Evolutionary conservation across 92 coral and sea anemone species (phyloP), one percentile per base, ranked within the genome.

Genomic region (Nematostella vectensis): DNA sequence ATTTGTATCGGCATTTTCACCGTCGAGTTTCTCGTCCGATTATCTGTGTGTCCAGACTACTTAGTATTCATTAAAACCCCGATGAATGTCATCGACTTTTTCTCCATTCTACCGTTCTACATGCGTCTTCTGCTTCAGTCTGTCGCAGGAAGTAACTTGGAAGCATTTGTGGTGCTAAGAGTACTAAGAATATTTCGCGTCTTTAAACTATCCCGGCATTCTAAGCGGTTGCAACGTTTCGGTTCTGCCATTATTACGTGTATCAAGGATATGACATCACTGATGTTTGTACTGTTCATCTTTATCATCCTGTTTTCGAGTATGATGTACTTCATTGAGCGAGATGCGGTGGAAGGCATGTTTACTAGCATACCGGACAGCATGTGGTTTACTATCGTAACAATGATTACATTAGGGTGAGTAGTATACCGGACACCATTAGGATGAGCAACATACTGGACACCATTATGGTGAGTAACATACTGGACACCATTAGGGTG

Each of bases 361-460:
- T 91, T 91, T 29, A 82, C 67, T 58, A 91, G 98, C 49, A 91
- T 91, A 9, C 84, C 87, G 15, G 98, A 91, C 62, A 80, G 87
- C 15, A 91, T 91, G 98, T 91, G 98, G 98, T 91, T 76, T 59
- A 75, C 98, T 10, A 80, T 80, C 21, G 98, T 91, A 4, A 91
- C 98, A 0, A 85, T 91, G 81, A 86, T 91, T 12, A 91, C 98
- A 12, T 51, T 91, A 21, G 98, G 98, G 98, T 91, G 44, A 74
- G 97, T 72, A 25, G 11, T 18, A 15, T 4, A 9, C 36, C n/a
- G n/a, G n/a, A n/a, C n/a, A n/a, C n/a, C n/a, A n/a, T n/a, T n/a
- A n/a, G n/a, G n/a, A n/a, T n/a, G n/a, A n/a, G n/a, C n/a, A n/a
- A n/a, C n/a, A n/a, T n/a, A n/a, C n/a, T n/a, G n/a, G n/a, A n/a